Percentiles rank a stretch among this genome's conserved stretches.
These are phyloP conservation scores for Sandelia bainsii DNA, from an alignment of 2,797 vertebrate genomes.

Conservation along the genomic window DNA sequence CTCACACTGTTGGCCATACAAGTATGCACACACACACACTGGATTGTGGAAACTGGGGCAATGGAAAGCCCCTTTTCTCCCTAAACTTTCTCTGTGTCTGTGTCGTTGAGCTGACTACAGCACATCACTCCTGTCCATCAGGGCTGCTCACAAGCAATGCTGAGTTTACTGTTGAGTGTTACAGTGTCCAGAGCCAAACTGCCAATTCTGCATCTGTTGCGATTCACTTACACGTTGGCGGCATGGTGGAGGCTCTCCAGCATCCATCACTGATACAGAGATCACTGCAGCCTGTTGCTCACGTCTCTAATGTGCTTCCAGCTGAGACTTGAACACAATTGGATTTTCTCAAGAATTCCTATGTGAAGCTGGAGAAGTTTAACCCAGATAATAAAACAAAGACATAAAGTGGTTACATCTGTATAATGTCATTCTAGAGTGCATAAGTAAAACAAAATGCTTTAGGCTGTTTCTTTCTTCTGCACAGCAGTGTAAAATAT, in stretches of 20 bases:
- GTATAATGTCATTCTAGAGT: conserved; percentile 6
- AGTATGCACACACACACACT: conserved; percentile 14
- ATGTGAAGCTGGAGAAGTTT: conserved; percentile 6
- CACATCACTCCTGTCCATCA: conserved; percentile 18
- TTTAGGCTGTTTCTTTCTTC: conserved; percentile 26
- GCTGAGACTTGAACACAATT: conserved; percentile 20
- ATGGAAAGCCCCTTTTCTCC: conserved; percentile 65
- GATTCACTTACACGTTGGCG: conserved; percentile 11
- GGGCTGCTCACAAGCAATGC: conserved; percentile 27
- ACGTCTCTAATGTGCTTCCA: conserved; percentile 23
- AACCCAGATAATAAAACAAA: conserved; percentile 14
- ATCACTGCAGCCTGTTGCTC: conserved; percentile 18
- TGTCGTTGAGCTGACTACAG: conserved; percentile 39
- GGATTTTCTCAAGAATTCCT: conserved; percentile 19
- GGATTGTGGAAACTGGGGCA: conserved; percentile 54
- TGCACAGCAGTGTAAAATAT: conserved; percentile 35
- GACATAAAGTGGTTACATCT: conserved; percentile 21
- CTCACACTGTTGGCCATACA: background rate
- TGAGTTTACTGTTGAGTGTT: conserved; percentile 4
- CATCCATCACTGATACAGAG: conserved; percentile 15
- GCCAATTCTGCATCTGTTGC: background rate
- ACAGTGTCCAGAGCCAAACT: background rate
- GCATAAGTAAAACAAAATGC: conserved; percentile 31
- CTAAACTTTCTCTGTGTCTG: conserved; percentile 19
- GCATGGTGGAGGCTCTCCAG: conserved; percentile 16